phyloP scores from a whole-genome alignment of 2,888 invertebrate species.

The Ectemnius cavifrons region DNA sequence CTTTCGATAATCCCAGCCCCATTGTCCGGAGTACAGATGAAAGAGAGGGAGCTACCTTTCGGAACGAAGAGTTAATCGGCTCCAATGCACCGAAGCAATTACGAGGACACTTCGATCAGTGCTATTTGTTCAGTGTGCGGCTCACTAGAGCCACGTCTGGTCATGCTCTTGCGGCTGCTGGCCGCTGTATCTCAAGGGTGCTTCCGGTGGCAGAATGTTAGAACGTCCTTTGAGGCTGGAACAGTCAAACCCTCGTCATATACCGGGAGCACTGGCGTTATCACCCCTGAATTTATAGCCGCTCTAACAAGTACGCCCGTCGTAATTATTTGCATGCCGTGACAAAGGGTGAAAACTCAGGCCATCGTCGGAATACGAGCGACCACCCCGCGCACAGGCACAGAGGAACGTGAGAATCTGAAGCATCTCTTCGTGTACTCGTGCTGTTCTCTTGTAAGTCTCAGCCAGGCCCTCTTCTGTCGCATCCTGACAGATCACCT shows the following conservation, averaged over 20 bases:
- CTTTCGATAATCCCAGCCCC: not conserved
- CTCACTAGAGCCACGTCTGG: conserved; percentile 19
- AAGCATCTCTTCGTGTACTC: not conserved
- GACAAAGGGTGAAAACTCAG: conserved; percentile 22
- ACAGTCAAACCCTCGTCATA: conserved; percentile 50
- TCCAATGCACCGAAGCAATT: conserved; percentile 27
- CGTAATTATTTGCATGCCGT: conserved; percentile 55
- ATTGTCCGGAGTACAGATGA: conserved; percentile 12
- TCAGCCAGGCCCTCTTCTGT: not conserved
- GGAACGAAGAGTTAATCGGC: conserved; percentile 1
- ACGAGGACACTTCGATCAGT: conserved; percentile 44
- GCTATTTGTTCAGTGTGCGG: conserved; percentile 28
- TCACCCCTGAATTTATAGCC: conserved; percentile 48
- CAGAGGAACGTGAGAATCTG: too few relatives aligned
- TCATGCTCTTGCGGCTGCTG: conserved; percentile 15
- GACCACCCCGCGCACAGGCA: too few relatives aligned
- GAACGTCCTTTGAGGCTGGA: conserved; percentile 53
- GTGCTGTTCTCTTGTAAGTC: not conserved
- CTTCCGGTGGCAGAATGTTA: conserved; percentile 48
- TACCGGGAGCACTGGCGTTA: conserved; percentile 26
- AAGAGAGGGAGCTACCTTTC: not conserved
- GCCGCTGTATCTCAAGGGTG: conserved; percentile 31
- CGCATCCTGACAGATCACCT: not conserved
- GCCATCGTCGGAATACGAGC: conserved; percentile 11
- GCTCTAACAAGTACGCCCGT: conserved; percentile 45